Evolutionary conservation across 2,797 vertebrate species (phyloP).

Genomic region (Amblyopsis hoosieri): DNA sequence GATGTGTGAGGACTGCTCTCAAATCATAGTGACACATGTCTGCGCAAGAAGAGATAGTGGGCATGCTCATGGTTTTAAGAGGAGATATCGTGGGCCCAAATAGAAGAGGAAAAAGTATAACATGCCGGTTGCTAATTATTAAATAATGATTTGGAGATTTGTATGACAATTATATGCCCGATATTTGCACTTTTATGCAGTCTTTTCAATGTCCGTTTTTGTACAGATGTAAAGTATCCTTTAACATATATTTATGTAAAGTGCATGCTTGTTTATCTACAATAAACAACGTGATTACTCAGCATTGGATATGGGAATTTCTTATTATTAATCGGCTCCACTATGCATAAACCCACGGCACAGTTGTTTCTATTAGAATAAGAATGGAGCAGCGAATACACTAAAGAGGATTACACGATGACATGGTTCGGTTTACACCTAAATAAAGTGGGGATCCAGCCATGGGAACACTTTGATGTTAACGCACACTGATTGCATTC

Average conservation of each 20-base stretch:
- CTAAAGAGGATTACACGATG: conserved; percentile 69
- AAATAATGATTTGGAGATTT: too few relatives aligned
- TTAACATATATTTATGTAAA: conserved; percentile 61
- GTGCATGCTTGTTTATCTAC: conserved; percentile 32
- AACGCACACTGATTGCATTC: conserved; percentile 58
- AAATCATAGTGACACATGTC: conserved; percentile 83
- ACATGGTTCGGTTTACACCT: conserved; percentile 61
- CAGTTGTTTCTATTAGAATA: conserved; percentile 42
- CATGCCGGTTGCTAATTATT: not conserved
- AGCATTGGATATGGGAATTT: not conserved
- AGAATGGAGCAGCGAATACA: conserved; percentile 55
- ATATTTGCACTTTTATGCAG: conserved; percentile 55
- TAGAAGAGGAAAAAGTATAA: conserved; percentile 20
- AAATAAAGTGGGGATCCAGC: conserved; percentile 55
- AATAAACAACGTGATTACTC: conserved; percentile 37
- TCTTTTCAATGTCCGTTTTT: conserved; percentile 13
- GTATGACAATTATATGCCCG: conserved; percentile 9
- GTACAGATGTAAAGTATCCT: conserved; percentile 18
- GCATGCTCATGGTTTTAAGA: conserved; percentile 41
- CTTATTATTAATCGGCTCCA: not conserved
- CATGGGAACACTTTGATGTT: conserved; percentile 73
- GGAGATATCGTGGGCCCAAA: conserved; percentile 70
- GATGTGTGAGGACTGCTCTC: conserved; percentile 88
- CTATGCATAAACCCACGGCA: not conserved
- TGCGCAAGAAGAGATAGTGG: conserved; percentile 76